These are phyloP conservation scores for Schizaphis graminum DNA, from an alignment of 2,888 invertebrate species.

Conservation along the genomic window DNA sequence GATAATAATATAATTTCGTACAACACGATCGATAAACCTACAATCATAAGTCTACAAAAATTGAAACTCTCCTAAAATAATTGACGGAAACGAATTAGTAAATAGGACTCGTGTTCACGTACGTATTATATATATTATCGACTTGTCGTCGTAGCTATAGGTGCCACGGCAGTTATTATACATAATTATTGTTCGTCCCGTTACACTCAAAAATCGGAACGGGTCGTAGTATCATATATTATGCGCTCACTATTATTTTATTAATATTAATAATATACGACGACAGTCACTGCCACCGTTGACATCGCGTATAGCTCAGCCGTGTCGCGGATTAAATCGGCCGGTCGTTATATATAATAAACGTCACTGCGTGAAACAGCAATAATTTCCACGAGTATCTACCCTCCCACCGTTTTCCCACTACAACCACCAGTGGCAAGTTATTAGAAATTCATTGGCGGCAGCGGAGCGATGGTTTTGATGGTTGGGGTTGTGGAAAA, in stretches of 20 bases:
- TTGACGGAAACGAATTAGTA: not conserved
- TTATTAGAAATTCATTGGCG: constrained; percentile 59
- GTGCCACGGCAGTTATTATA: not conserved
- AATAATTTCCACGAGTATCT: not conserved
- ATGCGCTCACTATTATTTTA: not conserved
- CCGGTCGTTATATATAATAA: not conserved
- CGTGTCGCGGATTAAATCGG: constrained; percentile 30
- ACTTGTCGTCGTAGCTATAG: not conserved
- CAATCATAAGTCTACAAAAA: not conserved
- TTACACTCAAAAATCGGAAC: not conserved
- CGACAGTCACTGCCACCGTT: not conserved
- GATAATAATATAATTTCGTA: not conserved
- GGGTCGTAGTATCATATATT: not conserved
- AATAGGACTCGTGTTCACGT: not conserved
- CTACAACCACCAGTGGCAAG: not conserved
- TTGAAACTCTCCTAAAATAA: not conserved
- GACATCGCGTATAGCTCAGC: not conserved
- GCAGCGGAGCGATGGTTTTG: not conserved
- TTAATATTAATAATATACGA: not conserved
- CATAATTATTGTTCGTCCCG: not conserved
- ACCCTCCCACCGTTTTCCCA: not conserved
- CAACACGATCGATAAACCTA: not conserved
- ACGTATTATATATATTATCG: not conserved
- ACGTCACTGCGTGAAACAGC: constrained; percentile 51
- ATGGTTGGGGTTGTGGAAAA: not conserved